These are phyloP conservation scores for Malacosoma neustria DNA, from an alignment of 2,888 invertebrate species.

Conservation along the genomic window DNA sequence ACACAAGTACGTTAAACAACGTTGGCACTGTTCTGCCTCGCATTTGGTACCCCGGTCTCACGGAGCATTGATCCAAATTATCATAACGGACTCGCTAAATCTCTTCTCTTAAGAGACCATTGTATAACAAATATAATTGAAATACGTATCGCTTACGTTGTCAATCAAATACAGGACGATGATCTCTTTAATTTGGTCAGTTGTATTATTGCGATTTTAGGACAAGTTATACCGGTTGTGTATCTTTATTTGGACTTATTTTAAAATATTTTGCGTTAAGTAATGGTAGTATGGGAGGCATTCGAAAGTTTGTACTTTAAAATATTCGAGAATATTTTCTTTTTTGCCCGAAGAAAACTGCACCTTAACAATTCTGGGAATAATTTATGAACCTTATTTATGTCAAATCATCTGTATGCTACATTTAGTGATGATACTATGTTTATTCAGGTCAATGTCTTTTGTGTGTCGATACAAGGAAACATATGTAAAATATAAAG, in stretches of 20 bases:
- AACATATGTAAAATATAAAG: too few species aligned
- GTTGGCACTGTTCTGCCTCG: constrained; percentile 30
- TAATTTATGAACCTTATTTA: neutral
- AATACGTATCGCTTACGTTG: constrained; percentile 25
- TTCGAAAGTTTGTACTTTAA: too few species aligned
- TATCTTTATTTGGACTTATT: constrained; percentile 11
- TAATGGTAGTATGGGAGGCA: neutral
- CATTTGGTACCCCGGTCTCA: constrained; percentile 33
- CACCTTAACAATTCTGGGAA: neutral
- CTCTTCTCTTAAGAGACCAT: constrained; percentile 11
- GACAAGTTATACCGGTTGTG: constrained; percentile 28
- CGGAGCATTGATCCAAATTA: constrained; percentile 41
- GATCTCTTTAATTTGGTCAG: constrained; percentile 29
- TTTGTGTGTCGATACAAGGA: too few species aligned
- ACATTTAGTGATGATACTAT: neutral
- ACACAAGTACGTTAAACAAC: constrained; percentile 28
- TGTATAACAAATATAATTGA: constrained; percentile 17
- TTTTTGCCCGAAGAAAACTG: too few species aligned
- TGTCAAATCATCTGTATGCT: neutral
- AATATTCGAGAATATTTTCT: too few species aligned
- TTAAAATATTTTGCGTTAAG: constrained; percentile 3
- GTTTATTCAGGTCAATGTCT: neutral
- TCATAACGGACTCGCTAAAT: constrained; percentile 40
- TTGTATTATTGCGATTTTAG: constrained; percentile 24
- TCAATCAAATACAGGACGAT: constrained; percentile 38